Evolutionary conservation across 2,888 invertebrate genomes (phyloP).

Genomic region (Idaea dimidiata): DNA sequence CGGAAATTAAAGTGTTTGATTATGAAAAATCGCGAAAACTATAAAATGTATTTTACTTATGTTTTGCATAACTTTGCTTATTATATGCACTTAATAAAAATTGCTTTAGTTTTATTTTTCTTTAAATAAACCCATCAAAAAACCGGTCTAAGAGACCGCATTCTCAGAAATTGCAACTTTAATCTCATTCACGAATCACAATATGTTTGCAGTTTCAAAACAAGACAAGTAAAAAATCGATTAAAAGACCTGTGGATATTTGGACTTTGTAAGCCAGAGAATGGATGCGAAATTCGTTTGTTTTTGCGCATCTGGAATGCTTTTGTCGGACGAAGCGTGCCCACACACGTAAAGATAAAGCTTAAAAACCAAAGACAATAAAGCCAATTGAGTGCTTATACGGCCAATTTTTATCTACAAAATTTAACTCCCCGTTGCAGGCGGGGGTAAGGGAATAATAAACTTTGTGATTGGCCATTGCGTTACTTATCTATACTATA

Average conservation of each 20-base stretch:
- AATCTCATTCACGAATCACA: slow-evolving; percentile 17
- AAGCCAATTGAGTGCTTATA: no score
- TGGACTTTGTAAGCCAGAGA: slow-evolving; percentile 11
- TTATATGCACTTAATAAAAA: background rate
- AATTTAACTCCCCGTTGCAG: no score
- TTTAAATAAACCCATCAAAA: slow-evolving; percentile 4
- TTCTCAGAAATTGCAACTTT: slow-evolving; percentile 14
- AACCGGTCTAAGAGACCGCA: slow-evolving; percentile 10
- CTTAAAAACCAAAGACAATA: no score
- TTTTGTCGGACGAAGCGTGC: slow-evolving; percentile 34
- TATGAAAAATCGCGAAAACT: no score
- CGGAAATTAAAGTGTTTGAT: no score
- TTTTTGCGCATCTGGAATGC: slow-evolving; percentile 8
- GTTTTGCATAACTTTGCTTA: background rate
- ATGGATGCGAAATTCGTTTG: slow-evolving; percentile 13
- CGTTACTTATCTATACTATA: no score
- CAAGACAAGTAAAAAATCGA: slow-evolving; percentile 7
- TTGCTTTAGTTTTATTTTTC: background rate
- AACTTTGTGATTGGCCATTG: no score
- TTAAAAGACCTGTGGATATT: background rate
- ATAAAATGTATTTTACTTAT: no score
- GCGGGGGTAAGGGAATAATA: no score
- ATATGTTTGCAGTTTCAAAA: slow-evolving; percentile 13
- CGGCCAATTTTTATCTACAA: no score
- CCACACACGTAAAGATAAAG: slow-evolving; percentile 43